Conservation (phyloP, 2,888 invertebrate genomes). For the Aleiodes leptofemur region DNA sequence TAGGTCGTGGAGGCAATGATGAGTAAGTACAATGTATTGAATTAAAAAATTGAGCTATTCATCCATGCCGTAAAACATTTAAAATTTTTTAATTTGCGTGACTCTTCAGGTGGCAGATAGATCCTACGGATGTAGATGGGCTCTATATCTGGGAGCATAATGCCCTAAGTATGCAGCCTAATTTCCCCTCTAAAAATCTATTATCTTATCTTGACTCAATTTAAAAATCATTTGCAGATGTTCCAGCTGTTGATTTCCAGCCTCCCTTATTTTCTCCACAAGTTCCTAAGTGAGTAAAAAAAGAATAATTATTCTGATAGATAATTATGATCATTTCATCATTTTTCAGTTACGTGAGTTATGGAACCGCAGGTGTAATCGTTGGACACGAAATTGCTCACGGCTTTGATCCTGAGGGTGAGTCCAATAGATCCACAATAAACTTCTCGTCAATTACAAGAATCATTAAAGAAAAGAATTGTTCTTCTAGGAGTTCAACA, state of each 20-base stretch:
- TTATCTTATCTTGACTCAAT: background rate
- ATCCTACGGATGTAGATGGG: constrained; percentile 51
- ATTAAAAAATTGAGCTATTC: background rate
- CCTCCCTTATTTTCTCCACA: constrained; percentile 51
- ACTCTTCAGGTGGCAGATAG: constrained; percentile 31
- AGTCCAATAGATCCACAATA: background rate
- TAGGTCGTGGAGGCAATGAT: background rate
- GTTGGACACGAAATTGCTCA: constrained; percentile 56
- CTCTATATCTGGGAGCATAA: constrained; percentile 65
- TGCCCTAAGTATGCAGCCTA: constrained; percentile 57
- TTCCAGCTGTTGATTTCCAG: constrained; percentile 56
- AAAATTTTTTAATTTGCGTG: background rate
- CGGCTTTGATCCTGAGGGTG: constrained; percentile 49
- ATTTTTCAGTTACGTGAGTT: constrained; percentile 49
- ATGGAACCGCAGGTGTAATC: constrained; percentile 47
- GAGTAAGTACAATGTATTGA: background rate
- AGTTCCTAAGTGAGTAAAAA: constrained; percentile 62
- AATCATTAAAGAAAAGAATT: background rate
- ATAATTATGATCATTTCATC: background rate
- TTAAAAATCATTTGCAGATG: constrained; percentile 39
- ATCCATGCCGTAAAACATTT: background rate
- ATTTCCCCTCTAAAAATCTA: background rate
- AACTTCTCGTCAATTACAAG: background rate
- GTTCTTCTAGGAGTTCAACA: constrained; percentile 33
- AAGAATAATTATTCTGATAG: background rate